A percentile compares a stretch with the other conserved stretches of the same genome.
Evolutionary conservation across 2,888 invertebrate species (phyloP).

Genomic region (Ernsta delagoae): DNA sequence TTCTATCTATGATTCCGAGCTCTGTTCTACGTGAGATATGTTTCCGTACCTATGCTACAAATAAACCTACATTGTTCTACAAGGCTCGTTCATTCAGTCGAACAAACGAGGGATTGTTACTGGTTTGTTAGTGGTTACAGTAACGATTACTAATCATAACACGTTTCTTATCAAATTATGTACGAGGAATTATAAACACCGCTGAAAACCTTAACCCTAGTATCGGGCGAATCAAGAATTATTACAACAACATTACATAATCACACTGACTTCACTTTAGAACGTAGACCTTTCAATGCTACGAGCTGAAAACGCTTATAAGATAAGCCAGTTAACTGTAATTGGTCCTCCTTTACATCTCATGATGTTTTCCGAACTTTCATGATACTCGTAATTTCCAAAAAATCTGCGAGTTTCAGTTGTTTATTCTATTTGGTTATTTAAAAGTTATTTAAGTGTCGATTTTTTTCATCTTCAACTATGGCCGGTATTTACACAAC

Average conservation of each 20-base stretch:
- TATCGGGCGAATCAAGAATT: not conserved
- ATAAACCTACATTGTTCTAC: too few relatives aligned
- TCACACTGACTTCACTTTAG: too few relatives aligned
- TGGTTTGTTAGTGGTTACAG: not conserved
- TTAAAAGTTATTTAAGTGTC: too few relatives aligned
- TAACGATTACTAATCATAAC: not conserved
- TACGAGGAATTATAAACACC: not conserved
- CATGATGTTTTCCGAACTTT: conserved; percentile 18
- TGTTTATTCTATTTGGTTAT: too few relatives aligned
- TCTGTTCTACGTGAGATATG: conserved; percentile 24
- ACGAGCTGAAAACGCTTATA: not conserved
- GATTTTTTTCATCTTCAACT: too few relatives aligned
- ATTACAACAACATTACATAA: too few relatives aligned
- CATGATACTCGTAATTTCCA: too few relatives aligned
- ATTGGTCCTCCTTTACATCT: conserved; percentile 8
- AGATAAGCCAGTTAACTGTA: not conserved
- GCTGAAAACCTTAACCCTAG: not conserved
- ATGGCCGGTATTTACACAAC: too few relatives aligned
- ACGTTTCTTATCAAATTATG: not conserved
- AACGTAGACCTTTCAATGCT: conserved; percentile 15
- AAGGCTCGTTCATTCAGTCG: conserved; percentile 9
- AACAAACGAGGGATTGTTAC: not conserved
- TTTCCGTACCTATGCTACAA: conserved; percentile 1
- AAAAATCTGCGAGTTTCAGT: too few relatives aligned
- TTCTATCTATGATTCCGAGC: conserved; percentile 34